Evolutionary conservation across 92 coral and sea anemone genomes (phyloP), one percentile per base, ranked within the genome.

Genomic region (Palythoa caribaeorum): DNA sequence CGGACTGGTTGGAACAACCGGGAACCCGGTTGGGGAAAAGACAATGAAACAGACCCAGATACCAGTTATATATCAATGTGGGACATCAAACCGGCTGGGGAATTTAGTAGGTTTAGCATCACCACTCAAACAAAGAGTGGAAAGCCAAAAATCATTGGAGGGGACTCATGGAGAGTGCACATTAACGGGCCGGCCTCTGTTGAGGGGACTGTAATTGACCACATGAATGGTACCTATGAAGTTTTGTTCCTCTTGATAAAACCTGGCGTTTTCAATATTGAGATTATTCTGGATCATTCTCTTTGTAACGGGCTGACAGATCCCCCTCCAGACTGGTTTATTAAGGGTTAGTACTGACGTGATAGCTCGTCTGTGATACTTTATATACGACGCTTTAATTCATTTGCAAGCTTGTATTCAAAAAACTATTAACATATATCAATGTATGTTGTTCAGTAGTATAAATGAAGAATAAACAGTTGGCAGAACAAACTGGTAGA

Each of bases 81-180:
- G 98, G 96, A 95, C 75, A 94, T 95, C 71, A 95, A 94, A 3
- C 97, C 97, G 5, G 95, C 96, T 10, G 99, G 99, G 3, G 97
- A 95, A 84, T 97, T 95, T 79, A 92, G 96, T 59, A 92, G 83
- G 71, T 85, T 97, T 86, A 91, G 93, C 65, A 95, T 97, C 69
- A 91, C 87, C 73, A 90, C 96, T 15, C 87, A 92, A n/a, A 77
- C 93, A 53, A 83, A 75, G 72, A 87, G 65, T 21, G 98, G 96
- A 17, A 17, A 37, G 59, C 87, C 77, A 38, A 95, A 95, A 90
- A 87, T 63, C 39, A 91, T 95, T 50, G 98, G 98, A 36, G 98
- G 98, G 38, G 98, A 95, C 90, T 95, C 98, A 53, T 95, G 98
- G 98, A 91, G 98, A 57, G 98, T 93, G 1, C 94, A 90, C 44